Evolutionary conservation across 2,113 vertebrate species (phyloP), one percentile per base, ranked within the genome.

Genomic region (Drymodes brunneopygia): DNA sequence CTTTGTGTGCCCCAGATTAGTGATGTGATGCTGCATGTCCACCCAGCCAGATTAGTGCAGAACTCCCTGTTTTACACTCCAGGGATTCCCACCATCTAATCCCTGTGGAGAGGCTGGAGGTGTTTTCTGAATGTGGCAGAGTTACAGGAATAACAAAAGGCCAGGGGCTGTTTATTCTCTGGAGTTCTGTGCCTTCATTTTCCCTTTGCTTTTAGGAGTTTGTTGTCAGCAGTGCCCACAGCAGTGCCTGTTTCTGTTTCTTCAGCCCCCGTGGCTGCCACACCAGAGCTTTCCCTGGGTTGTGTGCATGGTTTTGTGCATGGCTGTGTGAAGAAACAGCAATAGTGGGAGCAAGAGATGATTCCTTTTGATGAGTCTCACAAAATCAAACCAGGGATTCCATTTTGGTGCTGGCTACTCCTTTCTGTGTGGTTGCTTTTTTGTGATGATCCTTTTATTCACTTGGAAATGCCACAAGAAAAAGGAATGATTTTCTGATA

Each of bases 1-100:
- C 80, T 80, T 83, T 90, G 67, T 71, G 81, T 86, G 60, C 71
- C 91, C 91, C 42, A 64, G 90, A 93, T 94, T 73, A 86, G n/a
- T 27, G 81, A 64, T 83, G 91, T 58, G 81, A 48, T 48, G 77
- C n/a, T 74, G 29, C 60, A 5, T 61, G 79, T 88, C 66, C 54
- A 33, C 51, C 60, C 60, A 2, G 44, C 1, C n/a, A 75, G 94
- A 90, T 91, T 90, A 92, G 72, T 40, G 64, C 47, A 60, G 64
- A 86, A 69, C 53, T 23, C 60, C 25, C 88, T 72, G 83, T 10
- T 83, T 81, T 75, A 60, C 92, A 77, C 71, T 71, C 35, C 16
- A 31, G 57, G 54, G 86, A 69, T 50, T 86, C 79, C 40, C 44
- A 2, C 73, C 74, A 70, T 23, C 79, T 79, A 70, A 94, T 93